Base-by-base conservation (phyloP, 2,888 invertebrate genomes). In the Endotricha flammealis region DNA sequence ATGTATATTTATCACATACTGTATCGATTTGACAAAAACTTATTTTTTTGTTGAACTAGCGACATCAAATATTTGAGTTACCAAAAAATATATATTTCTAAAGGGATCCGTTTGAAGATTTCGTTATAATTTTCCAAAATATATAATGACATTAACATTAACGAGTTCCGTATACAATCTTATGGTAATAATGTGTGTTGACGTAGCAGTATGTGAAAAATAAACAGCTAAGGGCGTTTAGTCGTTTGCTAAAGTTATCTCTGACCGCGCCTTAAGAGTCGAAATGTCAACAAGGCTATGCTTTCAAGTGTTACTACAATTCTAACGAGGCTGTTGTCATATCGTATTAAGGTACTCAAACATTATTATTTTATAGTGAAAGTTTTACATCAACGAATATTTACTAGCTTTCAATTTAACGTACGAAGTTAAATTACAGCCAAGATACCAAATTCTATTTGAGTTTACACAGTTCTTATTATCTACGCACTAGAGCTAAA, bases 201-300 rank as follows among this genome's bases (percentile, higher is more conserved):
- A 73, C 71, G 62, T 39, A 57, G 64, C 55, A 59, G 64, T 78
- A 77, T 82, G 78, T 79, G 74, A 77, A 80, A 68, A 74, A 68
- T 68, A 78, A 82, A 86, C 73, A 81, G 29, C 28, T 64, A 60
- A 60, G 58, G 64, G 53, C 53, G 64, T 64, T 70, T 71, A 75
- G 71, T 69, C 51, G 63, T 81, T 81, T 81, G 80, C 81, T 74
- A 78, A 82, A 80, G 64, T 59, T 78, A 82, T 83, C 80, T 78
- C 58, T 54, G 43, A 51, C 54, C 71, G 62, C 71, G 60, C 67
- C 75, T 72, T 66, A 50, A 66, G 75, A 79, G 75, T 72, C 60
- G 70, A 71, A 64, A 72, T 73, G 81, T 81, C 73, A 85, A 85
- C 78, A 82, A 50, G 43, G 48, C 77, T 76, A 71, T 70, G 55